phyloP scores from a whole-genome alignment of 2,888 invertebrate species.

The Eudemis profundana region DNA sequence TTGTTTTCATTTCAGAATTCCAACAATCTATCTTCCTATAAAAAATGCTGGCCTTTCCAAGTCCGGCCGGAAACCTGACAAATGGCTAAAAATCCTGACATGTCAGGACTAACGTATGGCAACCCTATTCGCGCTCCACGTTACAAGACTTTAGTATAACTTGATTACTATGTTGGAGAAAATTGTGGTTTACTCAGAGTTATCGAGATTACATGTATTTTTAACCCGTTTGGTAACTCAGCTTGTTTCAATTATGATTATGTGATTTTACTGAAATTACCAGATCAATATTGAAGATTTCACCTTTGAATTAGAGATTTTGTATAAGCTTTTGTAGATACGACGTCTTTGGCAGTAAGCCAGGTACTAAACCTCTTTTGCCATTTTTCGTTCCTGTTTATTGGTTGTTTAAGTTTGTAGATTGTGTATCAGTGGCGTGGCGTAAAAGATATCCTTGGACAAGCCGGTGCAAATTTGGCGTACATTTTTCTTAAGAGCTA shows the following conservation, averaged over 20 bases:
- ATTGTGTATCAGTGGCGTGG: too few species aligned
- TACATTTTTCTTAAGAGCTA: too few species aligned
- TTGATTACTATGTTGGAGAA: conserved; percentile 37
- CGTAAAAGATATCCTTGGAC: too few species aligned
- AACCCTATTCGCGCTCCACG: conserved; percentile 5
- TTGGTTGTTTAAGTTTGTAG: background rate
- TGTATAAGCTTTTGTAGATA: background rate
- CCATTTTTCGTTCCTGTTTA: background rate
- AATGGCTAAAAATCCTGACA: too few species aligned
- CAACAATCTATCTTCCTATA: too few species aligned
- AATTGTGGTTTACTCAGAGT: conserved; percentile 39
- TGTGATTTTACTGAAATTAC: conserved; percentile 12
- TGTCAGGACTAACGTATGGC: too few species aligned
- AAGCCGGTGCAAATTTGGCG: too few species aligned
- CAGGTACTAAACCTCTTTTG: background rate
- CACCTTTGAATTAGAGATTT: background rate
- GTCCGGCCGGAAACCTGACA: too few species aligned
- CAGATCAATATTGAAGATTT: conserved; percentile 5
- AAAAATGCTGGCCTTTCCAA: too few species aligned
- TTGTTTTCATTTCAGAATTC: too few species aligned
- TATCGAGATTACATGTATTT: conserved; percentile 38
- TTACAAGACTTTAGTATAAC: conserved; percentile 17
- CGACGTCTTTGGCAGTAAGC: background rate
- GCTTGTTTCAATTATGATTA: conserved; percentile 18
- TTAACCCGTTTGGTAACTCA: conserved; percentile 26